Conservation (phyloP, 2,113 vertebrate genomes). For the Marcusenius ussheri region DNA sequence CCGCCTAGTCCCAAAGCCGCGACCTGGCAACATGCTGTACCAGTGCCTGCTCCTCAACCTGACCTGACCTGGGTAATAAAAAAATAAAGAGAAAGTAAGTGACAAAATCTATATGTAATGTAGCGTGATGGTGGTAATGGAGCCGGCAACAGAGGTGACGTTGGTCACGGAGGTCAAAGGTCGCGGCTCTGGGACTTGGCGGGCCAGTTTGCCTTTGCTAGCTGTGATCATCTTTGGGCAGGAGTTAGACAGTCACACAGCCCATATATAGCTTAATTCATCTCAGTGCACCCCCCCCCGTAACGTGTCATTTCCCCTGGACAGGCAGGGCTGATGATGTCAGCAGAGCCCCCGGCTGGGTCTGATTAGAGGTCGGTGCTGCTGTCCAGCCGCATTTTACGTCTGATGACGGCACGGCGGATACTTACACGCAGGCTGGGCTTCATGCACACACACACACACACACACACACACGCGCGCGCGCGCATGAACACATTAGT, state of each 20-base stretch:
- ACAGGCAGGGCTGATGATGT: background rate
- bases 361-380: background rate
- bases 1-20: background rate
- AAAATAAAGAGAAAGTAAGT: background rate
- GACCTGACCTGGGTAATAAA: background rate
- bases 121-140: background rate
- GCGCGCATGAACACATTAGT: background rate
- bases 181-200: background rate
- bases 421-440: too few species aligned
- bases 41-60: background rate
- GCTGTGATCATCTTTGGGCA: constrained; percentile 16
- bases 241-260: constrained; percentile 33
- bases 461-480: too few species aligned
- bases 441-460: background rate
- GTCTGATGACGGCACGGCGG: background rate
- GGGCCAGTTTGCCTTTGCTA: background rate
- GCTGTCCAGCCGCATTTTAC: background rate
- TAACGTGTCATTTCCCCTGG: background rate
- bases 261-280: background rate
- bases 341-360: background rate
- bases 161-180: background rate
- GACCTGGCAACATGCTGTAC: background rate
- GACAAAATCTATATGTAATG: background rate
- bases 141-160: too few species aligned
- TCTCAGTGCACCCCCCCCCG: background rate